These are phyloP conservation scores for Chlamydotis undulata DNA, from an alignment of 2,113 vertebrate species.

Conservation along the genomic window DNA sequence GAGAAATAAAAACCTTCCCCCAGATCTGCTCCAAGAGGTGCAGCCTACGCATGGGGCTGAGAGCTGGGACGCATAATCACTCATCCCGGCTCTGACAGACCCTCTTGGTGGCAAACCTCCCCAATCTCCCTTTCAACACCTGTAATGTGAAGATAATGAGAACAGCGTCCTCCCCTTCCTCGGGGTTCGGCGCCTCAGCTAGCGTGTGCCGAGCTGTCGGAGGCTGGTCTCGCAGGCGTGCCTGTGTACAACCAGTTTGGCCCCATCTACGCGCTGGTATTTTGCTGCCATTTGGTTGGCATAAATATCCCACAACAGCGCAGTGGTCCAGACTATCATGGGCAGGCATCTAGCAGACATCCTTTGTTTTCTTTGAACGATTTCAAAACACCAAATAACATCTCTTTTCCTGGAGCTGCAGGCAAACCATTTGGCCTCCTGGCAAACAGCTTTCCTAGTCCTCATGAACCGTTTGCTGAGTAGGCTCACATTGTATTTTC, in stretches of 20 bases:
- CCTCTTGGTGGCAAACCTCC: not conserved
- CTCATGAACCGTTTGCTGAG: not conserved
- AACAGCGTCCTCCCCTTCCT: not conserved
- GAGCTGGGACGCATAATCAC: not conserved
- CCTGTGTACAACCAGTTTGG: not conserved
- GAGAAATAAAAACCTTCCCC: not conserved
- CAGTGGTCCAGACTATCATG: not conserved
- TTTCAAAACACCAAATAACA: constrained; percentile 27
- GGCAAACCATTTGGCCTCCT: constrained; percentile 51
- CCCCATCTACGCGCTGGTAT: not conserved
- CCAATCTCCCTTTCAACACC: not conserved
- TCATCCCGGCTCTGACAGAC: not conserved
- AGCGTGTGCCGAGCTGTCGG: fast-evolving
- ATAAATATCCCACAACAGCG: not conserved
- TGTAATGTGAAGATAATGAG: not conserved
- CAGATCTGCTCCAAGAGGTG: not conserved
- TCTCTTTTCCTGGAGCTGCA: constrained; percentile 26
- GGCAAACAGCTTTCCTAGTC: not conserved
- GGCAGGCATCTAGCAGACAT: not conserved
- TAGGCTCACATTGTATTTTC: not conserved
- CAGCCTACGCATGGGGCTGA: not conserved
- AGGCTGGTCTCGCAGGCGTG: not conserved
- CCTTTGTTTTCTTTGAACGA: constrained; percentile 50
- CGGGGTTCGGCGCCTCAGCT: fast-evolving
- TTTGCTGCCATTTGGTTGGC: constrained; percentile 24